Evolutionary conservation across 2,113 vertebrate genomes (phyloP).

Genomic region (Eurypyga helias): DNA sequence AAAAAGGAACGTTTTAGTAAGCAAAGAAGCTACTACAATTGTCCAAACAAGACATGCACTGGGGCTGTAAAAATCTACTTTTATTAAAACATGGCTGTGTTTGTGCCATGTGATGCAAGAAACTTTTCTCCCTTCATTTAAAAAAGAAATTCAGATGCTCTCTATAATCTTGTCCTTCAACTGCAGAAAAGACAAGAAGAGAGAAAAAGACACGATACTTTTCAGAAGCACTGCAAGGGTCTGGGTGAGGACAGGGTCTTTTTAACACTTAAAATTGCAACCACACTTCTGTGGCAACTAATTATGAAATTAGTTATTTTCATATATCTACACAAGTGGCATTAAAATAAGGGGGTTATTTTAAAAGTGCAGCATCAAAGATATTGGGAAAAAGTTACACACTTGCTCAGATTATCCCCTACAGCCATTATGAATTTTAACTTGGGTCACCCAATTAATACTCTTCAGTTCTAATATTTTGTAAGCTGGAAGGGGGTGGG

Average conservation of each 20-base stretch:
- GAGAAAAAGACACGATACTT: neutral
- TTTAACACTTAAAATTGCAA: neutral
- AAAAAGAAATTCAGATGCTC: neutral
- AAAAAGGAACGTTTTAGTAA: neutral
- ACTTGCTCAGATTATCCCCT: neutral
- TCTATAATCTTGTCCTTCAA: neutral
- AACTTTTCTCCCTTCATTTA: neutral
- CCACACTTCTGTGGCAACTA: neutral
- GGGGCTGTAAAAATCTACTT: neutral
- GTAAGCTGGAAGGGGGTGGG: neutral
- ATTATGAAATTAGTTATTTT: neutral
- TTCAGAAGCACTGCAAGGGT: neutral
- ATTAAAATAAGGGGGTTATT: neutral
- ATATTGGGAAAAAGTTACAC: neutral
- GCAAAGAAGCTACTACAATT: neutral
- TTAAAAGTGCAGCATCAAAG: neutral
- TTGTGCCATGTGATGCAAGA: neutral
- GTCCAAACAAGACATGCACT: neutral
- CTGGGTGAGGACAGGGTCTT: accelerated
- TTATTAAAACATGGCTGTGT: neutral
- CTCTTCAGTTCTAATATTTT: neutral
- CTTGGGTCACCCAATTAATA: neutral
- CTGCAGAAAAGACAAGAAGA: neutral
- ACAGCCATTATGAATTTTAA: neutral
- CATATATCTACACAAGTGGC: neutral